A percentile compares a stretch with the other conserved stretches of the same genome.
phyloP scores from a whole-genome alignment of 2,113 vertebrate species.

The Promerops cafer region DNA sequence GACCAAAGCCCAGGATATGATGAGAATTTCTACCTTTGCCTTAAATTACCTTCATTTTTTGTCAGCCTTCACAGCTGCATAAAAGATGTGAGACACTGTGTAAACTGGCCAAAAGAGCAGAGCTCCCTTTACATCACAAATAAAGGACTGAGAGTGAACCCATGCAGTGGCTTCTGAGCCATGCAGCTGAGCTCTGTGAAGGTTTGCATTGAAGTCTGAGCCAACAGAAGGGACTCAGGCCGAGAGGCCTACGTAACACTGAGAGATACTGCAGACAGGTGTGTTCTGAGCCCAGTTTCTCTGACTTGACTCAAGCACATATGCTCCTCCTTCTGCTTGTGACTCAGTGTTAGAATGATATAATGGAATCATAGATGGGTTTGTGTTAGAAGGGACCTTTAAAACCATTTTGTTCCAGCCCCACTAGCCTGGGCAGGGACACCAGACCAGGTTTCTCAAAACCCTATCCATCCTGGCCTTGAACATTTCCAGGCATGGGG shows the following conservation, averaged over 20 bases:
- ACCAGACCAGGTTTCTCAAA: not conserved
- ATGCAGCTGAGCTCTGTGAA: not conserved
- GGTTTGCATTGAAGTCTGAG: not conserved
- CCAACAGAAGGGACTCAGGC: not conserved
- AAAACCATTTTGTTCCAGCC: not conserved
- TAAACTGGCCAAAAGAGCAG: not conserved
- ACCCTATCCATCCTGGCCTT: not conserved
- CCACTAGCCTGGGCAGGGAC: not conserved
- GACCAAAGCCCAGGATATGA: not conserved
- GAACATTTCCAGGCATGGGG: not conserved
- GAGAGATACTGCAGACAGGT: not conserved
- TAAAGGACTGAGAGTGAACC: not conserved
- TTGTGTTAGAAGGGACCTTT: not conserved
- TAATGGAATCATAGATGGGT: not conserved
- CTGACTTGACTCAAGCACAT: not conserved
- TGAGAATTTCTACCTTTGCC: not conserved
- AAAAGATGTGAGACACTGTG: not conserved
- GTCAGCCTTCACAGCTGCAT: not conserved
- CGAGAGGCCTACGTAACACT: not conserved
- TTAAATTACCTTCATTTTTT: not conserved
- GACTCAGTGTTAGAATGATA: not conserved
- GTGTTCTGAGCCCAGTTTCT: not conserved
- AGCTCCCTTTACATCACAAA: not conserved
- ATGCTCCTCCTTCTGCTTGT: not conserved
- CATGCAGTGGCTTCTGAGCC: not conserved